Percentiles rank a stretch among this genome's conserved stretches.
Conservation (phyloP, 2,888 invertebrate species). For the Amblyjoppa proteus region DNA sequence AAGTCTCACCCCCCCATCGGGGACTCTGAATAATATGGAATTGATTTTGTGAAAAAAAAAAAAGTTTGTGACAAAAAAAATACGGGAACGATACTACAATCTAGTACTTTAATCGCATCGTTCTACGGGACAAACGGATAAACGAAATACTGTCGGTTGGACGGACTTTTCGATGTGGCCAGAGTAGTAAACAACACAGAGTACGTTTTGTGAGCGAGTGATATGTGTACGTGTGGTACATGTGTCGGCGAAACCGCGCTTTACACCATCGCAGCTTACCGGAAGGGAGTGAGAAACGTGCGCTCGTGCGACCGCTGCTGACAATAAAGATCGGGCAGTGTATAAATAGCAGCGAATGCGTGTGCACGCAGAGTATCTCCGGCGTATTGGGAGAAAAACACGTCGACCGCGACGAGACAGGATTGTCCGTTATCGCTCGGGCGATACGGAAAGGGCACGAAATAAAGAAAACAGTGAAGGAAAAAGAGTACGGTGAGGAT, state of each 20-base stretch:
- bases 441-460: background rate
- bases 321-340: background rate
- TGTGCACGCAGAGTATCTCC: background rate
- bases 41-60: background rate
- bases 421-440: background rate
- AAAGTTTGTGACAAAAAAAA: background rate
- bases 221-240: background rate
- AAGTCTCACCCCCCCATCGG: background rate
- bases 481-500: background rate
- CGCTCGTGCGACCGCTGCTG: background rate
- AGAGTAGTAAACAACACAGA: background rate
- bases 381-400: background rate
- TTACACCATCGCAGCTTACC: conserved; percentile 5
- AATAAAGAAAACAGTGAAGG: background rate
- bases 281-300: conserved; percentile 35
- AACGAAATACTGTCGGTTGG: conserved; percentile 50
- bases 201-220: conserved; percentile 15
- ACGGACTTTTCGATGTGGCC: background rate
- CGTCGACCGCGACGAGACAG: background rate
- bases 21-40: conserved; percentile 19
- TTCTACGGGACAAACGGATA: background rate
- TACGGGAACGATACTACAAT: background rate
- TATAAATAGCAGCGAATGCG: background rate
- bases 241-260: conserved; percentile 12
- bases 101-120: background rate